Percentiles rank a stretch among this genome's conserved stretches.
Evolutionary conservation across 2,888 invertebrate species (phyloP).

Genomic region (Apotomis turbidana): DNA sequence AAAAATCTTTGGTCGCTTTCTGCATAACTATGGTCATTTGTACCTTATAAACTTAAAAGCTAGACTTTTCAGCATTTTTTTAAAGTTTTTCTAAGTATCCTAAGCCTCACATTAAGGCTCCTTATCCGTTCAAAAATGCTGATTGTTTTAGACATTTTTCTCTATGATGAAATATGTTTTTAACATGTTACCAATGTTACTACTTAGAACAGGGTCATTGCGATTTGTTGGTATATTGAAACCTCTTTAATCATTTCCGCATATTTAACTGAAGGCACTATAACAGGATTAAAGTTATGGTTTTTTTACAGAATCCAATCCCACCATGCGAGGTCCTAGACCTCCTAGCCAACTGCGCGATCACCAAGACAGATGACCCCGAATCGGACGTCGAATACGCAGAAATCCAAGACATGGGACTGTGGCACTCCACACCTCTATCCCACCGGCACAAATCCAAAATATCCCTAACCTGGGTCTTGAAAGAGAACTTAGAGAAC

Average conservation of each 20-base stretch:
- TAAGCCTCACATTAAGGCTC: too few relatives aligned
- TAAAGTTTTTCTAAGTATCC: too few relatives aligned
- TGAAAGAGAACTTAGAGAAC: conserved; percentile 85
- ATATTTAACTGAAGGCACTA: not conserved
- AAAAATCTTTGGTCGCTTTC: too few relatives aligned
- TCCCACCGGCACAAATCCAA: conserved; percentile 83
- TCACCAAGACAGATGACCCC: conserved; percentile 56
- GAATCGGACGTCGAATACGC: conserved; percentile 70
- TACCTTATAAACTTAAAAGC: too few relatives aligned
- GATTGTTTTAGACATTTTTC: too few relatives aligned
- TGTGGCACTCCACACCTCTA: conserved; percentile 79
- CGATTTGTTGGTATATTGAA: too few relatives aligned
- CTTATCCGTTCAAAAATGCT: too few relatives aligned
- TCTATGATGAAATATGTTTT: too few relatives aligned
- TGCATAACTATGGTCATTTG: too few relatives aligned
- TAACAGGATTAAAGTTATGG: not conserved
- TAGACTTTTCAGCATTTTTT: too few relatives aligned
- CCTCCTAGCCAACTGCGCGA: conserved; percentile 71
- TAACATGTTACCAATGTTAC: too few relatives aligned
- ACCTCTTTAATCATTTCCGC: conserved; percentile 34
- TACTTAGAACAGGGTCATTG: too few relatives aligned
- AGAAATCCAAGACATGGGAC: conserved; percentile 77
- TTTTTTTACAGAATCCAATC: conserved; percentile 55
- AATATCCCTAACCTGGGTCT: conserved; percentile 90
- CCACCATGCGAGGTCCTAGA: conserved; percentile 71